Conservation (phyloP, 2,888 invertebrate genomes). For the Euzophera pinguis region DNA sequence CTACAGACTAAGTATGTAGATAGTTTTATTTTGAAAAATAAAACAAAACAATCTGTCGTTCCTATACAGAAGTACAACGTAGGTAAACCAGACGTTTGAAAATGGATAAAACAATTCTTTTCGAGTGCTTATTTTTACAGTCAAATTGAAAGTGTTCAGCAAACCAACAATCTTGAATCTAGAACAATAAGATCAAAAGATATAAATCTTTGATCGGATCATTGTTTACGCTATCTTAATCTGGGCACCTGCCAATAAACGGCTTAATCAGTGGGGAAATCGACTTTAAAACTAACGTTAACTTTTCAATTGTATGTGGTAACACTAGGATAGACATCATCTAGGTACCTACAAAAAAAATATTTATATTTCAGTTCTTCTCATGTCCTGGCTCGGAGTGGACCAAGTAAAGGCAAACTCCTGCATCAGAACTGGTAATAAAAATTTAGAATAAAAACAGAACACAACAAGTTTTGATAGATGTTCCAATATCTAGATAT, state of each 20-base stretch:
- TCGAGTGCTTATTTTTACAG: background rate
- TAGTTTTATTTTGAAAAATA: too few relatives aligned
- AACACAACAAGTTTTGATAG: slow-evolving; percentile 29
- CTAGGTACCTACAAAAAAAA: background rate
- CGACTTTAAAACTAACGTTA: background rate
- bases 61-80: too few relatives aligned
- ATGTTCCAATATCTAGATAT: slow-evolving; percentile 31
- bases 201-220: background rate
- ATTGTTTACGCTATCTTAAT: background rate
- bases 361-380: slow-evolving; percentile 60
- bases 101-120: too few relatives aligned
- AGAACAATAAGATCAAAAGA: background rate
- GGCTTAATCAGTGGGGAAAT: background rate
- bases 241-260: background rate
- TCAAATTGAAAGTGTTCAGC: background rate
- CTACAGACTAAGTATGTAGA: too few relatives aligned
- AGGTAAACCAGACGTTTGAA: too few relatives aligned
- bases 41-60: too few relatives aligned
- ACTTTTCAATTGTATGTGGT: background rate
- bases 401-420: slow-evolving; percentile 73
- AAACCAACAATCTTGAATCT: background rate
- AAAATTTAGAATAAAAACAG: slow-evolving; percentile 21
- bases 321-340: background rate
- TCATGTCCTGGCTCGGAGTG: slow-evolving; percentile 78
- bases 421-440: slow-evolving; percentile 76